A percentile compares a stretch with the other conserved stretches of the same genome.
Evolutionary conservation across 2,888 invertebrate genomes (phyloP).

Genomic region (Sarcophaga carnaria): DNA sequence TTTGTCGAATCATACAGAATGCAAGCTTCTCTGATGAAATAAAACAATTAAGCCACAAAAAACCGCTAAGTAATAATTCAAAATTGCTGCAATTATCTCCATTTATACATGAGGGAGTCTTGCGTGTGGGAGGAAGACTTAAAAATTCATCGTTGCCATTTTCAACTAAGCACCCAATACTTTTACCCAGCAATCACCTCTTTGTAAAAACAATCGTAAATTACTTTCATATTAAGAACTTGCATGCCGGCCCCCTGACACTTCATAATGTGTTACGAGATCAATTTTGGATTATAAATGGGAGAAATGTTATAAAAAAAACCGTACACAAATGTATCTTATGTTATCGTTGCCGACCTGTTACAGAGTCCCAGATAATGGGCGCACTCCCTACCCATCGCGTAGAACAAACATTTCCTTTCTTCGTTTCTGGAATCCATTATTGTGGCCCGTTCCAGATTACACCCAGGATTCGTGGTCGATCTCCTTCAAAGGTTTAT

Average conservation of each 20-base stretch:
- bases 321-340: slow-evolving; percentile 47
- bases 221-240: not conserved
- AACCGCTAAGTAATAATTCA: not conserved
- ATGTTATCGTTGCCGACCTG: slow-evolving; percentile 43
- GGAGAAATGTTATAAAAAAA: slow-evolving; percentile 23
- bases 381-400: slow-evolving; percentile 39
- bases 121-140: slow-evolving; percentile 30
- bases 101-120: slow-evolving; percentile 21
- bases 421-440: slow-evolving; percentile 31
- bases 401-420: slow-evolving; percentile 31
- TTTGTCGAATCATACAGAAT: slow-evolving; percentile 22
- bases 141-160: slow-evolving; percentile 16
- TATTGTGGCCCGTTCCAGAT: slow-evolving; percentile 23
- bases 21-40: not conserved
- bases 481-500: slow-evolving; percentile 15
- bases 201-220: not conserved
- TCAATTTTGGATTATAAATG: slow-evolving; percentile 53
- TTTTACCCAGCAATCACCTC: slow-evolving; percentile 4
- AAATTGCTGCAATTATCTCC: slow-evolving; percentile 10
- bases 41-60: not conserved
- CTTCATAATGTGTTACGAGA: slow-evolving; percentile 34
- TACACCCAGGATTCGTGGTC: slow-evolving; percentile 17
- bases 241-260: slow-evolving; percentile 21
- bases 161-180: slow-evolving; percentile 32
- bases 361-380: slow-evolving; percentile 47